Evolutionary conservation across 2,113 vertebrate genomes (phyloP).

Genomic region (Scatophagus argus): DNA sequence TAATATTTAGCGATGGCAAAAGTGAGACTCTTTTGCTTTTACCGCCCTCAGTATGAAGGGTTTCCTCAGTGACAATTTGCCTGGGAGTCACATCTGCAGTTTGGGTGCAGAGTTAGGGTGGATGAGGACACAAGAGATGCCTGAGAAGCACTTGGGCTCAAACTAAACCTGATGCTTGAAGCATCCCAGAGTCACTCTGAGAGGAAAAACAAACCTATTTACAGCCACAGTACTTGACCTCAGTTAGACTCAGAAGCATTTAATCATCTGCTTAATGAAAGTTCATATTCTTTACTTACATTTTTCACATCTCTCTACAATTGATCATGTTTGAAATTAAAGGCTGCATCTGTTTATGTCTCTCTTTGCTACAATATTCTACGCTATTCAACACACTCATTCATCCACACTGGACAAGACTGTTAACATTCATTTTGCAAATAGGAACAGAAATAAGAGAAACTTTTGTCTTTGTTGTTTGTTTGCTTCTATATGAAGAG

Average conservation of each 20-base stretch:
- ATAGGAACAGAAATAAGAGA: too few relatives aligned
- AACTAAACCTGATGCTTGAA: constrained; percentile 22
- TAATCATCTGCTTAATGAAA: neutral
- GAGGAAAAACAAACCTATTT: neutral
- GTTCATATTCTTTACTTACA: neutral
- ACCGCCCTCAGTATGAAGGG: neutral
- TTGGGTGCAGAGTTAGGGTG: neutral
- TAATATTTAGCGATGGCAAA: constrained; percentile 12
- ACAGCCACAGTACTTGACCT: constrained; percentile 19
- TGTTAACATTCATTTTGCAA: too few relatives aligned
- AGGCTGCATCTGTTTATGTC: too few relatives aligned
- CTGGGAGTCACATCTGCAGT: constrained; percentile 34
- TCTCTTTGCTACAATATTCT: too few relatives aligned
- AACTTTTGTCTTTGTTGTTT: too few relatives aligned
- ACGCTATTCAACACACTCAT: too few relatives aligned
- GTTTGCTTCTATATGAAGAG: too few relatives aligned
- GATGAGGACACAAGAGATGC: constrained; percentile 21
- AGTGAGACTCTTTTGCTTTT: constrained; percentile 5
- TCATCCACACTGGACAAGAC: too few relatives aligned
- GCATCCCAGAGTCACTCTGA: neutral
- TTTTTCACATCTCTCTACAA: too few relatives aligned
- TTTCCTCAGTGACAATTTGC: constrained; percentile 17
- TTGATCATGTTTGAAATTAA: too few relatives aligned
- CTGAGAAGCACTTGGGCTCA: constrained; percentile 9
- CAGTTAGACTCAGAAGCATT: constrained; percentile 7